Evolutionary conservation across 2,888 invertebrate species (phyloP), one percentile per base, ranked within the genome.

Genomic region (Pimpla rufipes): DNA sequence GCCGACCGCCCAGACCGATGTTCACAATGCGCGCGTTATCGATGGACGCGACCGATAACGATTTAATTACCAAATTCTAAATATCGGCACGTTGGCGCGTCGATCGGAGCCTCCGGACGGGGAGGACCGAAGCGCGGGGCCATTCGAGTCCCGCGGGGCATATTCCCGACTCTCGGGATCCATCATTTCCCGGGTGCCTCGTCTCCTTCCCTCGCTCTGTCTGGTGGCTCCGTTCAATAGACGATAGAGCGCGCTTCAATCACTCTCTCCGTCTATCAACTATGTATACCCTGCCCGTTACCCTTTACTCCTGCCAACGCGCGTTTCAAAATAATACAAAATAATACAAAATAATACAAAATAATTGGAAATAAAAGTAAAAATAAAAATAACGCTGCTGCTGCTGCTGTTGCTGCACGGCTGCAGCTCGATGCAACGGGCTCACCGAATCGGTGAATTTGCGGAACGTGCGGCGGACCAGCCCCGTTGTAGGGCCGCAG

Each of bases 61-160:
- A 90, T 91, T 91, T 91, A 92, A 92, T 92, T 92, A 89, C 85
- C 90, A 89, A 92, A 91, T 90, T 88, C 89, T 87, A 87, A 86
- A 89, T 91, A 89, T 88, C 88, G 89, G 88, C 91, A 92, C 91
- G 91, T 92, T 84, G 87, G 68, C 85, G 55, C 79, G 79, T 86
- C 75, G 23, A 47, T 10, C 11, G 47, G 5, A 1, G 47, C 2
- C n/a, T 47, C 3, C n/a, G n/a, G 47, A 47, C n/a, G n/a, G n/a
- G n/a, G n/a, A n/a, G n/a, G n/a, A n/a, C n/a, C n/a, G n/a, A n/a
- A n/a, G n/a, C n/a, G n/a, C n/a, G n/a, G 68, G n/a, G 13, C 59
- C 35, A 55, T 80, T 80, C 21, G 37, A 75, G 18, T 64, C 42
- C 70, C 68, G 35, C 52, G 42, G 55, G 70, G 55, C 37, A 40